Conservation (phyloP, 2,113 vertebrate genomes). For the Phodopus roborovskii region DNA sequence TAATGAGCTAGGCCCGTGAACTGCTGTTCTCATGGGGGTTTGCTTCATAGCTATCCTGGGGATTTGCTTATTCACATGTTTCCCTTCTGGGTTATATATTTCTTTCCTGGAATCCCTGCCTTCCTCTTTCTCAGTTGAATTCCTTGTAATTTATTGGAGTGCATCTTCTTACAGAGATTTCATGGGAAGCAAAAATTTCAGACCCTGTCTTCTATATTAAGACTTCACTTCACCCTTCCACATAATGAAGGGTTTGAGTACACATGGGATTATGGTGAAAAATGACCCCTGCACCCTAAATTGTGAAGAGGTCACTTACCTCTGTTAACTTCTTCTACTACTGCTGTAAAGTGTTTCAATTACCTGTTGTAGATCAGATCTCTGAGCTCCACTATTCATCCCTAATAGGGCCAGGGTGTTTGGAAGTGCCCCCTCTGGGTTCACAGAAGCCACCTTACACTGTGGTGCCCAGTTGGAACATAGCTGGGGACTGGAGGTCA, state of each 20-base stretch:
- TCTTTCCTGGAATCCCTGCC: neutral
- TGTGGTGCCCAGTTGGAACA: too few relatives aligned
- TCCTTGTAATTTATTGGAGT: neutral
- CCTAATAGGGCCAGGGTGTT: neutral
- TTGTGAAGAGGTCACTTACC: neutral
- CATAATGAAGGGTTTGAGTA: neutral
- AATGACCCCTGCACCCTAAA: neutral
- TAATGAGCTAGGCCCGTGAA: neutral
- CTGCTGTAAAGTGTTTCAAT: neutral
- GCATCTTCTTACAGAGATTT: neutral
- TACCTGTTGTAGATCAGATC: neutral
- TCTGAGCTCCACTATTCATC: neutral
- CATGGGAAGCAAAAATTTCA: neutral
- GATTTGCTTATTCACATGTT: slow-evolving; percentile 9
- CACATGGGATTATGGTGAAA: neutral
- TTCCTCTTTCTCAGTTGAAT: neutral
- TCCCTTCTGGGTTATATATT: neutral
- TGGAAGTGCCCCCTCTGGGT: neutral
- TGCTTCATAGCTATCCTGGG: neutral
- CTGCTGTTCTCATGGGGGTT: neutral
- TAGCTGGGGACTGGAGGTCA: too few relatives aligned
- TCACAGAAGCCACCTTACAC: rapidly evolving
- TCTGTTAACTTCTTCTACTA: neutral
- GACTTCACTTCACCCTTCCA: neutral
- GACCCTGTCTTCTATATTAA: neutral